These are phyloP conservation scores for Kobus ellipsiprymnus DNA, from an alignment of 2,113 vertebrate genomes.

Conservation along the genomic window DNA sequence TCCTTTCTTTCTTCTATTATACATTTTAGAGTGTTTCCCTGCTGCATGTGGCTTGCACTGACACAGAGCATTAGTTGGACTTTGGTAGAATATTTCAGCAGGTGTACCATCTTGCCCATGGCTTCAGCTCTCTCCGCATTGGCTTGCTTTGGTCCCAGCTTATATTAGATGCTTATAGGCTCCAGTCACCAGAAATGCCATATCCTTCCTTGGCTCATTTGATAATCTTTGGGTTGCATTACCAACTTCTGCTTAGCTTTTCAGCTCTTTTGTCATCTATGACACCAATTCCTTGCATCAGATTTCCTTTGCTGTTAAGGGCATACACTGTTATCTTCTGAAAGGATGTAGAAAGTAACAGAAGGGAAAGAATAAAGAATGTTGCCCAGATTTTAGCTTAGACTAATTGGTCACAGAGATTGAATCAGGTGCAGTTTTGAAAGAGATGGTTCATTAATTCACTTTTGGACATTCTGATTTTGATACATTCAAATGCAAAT, in stretches of 20 bases:
- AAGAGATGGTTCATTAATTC: background rate
- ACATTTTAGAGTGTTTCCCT: background rate
- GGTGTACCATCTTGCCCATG: background rate
- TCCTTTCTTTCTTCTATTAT: background rate
- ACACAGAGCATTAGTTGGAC: background rate
- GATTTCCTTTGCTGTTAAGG: background rate
- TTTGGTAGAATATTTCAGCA: background rate
- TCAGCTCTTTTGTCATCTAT: background rate
- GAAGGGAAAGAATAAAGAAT: background rate
- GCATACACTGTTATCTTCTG: background rate
- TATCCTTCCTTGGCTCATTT: background rate
- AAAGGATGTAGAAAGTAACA: background rate
- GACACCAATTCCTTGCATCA: background rate
- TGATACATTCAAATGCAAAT: background rate
- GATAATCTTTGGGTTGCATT: background rate
- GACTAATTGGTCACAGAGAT: background rate
- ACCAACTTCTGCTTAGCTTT: background rate
- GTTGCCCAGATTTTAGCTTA: background rate
- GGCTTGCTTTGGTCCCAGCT: background rate
- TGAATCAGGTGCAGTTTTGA: background rate
- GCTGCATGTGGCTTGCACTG: background rate
- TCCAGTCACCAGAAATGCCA: background rate
- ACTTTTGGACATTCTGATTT: background rate
- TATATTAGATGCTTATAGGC: background rate
- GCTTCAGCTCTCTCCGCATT: background rate